Evolutionary conservation across 2,113 vertebrate genomes (phyloP), one percentile per base, ranked within the genome.

Genomic region (Odobenus rosmarus): DNA sequence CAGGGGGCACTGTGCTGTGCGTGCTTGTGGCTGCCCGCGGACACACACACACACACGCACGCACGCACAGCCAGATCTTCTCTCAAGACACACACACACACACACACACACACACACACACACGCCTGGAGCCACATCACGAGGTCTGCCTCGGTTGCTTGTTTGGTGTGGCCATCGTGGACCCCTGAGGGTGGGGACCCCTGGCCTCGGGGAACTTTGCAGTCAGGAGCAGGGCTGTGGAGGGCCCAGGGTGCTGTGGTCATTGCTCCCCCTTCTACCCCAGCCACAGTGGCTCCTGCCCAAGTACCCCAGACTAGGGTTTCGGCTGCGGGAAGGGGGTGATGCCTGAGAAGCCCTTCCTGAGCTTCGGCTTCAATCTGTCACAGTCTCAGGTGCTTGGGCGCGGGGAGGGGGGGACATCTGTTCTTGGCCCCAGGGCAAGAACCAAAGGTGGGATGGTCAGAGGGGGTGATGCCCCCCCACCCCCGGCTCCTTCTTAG

Each of bases 21-120:
- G 59, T n/a, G 59, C 59, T 57, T 2, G 26, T 4, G 16, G 26
- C 33, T 26, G 76, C 31, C 16, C 5, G 7, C 26, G 2, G 24
- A 14, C 46, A 33, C 55, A 46, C 13, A 1, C 16, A 18, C 42
- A 7, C 15, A 4, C 12, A 0, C 14, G 14, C 2, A 14, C 69
- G 16, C 24, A 12, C 42, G 13, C 31, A 36, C 59, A 59, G 74
- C 49, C 19, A 9, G 28, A 4, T 16, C 42, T 16, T 28, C 21
- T 46, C 57, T 55, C 61, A 13, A 26, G 14, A 12, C 33, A 23
- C 51, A 39, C 11, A 2, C 33, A 26, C 51, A 7, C 28, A 12
- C 15, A 1, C 36, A n/a, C 4, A 15, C 71, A 9, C 26, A 10
- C 46, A 24, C 42, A 24, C 36, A 4, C 51, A 10, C 24, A 12